A percentile compares a stretch with the other conserved stretches of the same genome.
These are phyloP conservation scores for Crotalus tigris DNA, from an alignment of 2,113 vertebrate genomes.

Conservation along the genomic window DNA sequence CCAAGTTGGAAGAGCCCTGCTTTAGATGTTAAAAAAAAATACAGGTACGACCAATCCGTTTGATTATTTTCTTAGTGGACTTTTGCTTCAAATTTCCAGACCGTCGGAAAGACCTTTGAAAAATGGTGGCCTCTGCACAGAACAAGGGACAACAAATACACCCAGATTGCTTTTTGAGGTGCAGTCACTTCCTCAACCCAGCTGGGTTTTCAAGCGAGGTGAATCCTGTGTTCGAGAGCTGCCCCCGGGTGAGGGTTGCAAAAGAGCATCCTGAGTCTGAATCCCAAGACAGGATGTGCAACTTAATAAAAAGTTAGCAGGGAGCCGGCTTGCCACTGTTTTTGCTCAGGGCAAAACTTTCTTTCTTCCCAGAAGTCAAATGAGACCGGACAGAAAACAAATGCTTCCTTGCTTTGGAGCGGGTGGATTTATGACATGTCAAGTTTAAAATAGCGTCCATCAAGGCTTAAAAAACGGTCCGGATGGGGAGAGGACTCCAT, in stretches of 20 bases:
- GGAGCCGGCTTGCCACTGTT: not conserved
- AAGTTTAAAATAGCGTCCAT: conserved; percentile 69
- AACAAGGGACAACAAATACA: not conserved
- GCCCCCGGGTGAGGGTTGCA: not conserved
- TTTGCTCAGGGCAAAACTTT: conserved; percentile 19
- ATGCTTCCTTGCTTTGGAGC: conserved; percentile 17
- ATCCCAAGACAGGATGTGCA: not conserved
- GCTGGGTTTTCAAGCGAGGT: not conserved
- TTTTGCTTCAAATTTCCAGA: not conserved
- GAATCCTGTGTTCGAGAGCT: not conserved
- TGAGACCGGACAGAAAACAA: conserved; percentile 52
- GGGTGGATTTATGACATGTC: conserved; percentile 67
- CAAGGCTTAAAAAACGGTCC: conserved; percentile 55
- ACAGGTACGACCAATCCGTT: not conserved
- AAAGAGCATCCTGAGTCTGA: not conserved
- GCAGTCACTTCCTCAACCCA: not conserved
- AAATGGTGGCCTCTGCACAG: not conserved
- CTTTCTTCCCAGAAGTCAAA: conserved; percentile 38
- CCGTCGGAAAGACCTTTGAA: not conserved
- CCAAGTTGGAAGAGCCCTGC: too few relatives aligned
- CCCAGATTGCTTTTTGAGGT: not conserved
- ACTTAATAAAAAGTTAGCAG: not conserved
- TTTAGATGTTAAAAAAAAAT: not conserved
- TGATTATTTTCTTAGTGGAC: not conserved
- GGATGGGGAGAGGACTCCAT: conserved; percentile 32